phyloP scores from a whole-genome alignment of 2,113 vertebrate genomes.

The Suncus etruscus region DNA sequence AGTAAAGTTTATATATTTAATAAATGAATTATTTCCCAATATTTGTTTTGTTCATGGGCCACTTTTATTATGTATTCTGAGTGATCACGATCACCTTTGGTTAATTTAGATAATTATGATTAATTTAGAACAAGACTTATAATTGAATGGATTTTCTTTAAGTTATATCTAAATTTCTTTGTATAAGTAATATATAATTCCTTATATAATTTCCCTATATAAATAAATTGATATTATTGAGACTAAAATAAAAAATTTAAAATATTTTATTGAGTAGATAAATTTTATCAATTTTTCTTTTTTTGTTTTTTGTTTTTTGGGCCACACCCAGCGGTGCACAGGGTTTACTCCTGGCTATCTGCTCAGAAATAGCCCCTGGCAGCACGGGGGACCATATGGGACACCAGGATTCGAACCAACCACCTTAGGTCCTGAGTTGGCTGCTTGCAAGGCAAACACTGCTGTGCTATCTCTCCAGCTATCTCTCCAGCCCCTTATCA shows the following conservation, averaged over 20 bases:
- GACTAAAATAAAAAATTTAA: not conserved
- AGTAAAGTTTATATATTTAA: not conserved
- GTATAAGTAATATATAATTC: not conserved
- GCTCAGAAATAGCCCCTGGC: no score
- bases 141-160: not conserved
- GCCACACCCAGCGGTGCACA: no score
- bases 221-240: not conserved
- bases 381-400: no score
- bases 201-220: not conserved
- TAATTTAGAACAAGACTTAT: not conserved
- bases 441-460: no score
- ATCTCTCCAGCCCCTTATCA: no score
- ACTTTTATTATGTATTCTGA: not conserved
- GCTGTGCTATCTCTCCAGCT: no score
- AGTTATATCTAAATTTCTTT: not conserved
- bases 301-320: no score
- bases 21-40: constrained; percentile 17
- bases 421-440: no score
- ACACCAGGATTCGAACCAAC: no score
- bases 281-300: not conserved
- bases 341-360: no score
- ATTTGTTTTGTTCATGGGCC: not conserved
- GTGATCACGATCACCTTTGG: not conserved
- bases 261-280: constrained; percentile 1
- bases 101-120: not conserved